Percentiles rank a stretch among this genome's conserved stretches.
Evolutionary conservation across 2,797 vertebrate genomes (phyloP).

Genomic region (Scarus forsteni): DNA sequence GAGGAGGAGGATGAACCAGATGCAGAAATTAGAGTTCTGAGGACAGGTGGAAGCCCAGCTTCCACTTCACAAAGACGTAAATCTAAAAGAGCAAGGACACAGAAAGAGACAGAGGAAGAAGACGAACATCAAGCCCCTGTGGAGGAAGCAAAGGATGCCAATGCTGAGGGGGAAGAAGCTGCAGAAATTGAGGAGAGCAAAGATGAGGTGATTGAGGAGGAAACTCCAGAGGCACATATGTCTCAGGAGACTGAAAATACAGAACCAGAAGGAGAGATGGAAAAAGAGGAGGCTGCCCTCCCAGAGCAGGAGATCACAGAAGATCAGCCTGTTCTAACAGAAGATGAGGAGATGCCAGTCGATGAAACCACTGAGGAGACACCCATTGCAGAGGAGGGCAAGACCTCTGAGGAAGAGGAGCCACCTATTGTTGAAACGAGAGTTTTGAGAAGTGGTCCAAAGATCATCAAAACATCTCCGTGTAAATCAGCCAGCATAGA

Average conservation of each 20-base stretch:
- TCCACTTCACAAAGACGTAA: background rate
- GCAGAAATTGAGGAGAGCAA: background rate
- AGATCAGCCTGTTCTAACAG: background rate
- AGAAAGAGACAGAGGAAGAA: conserved; percentile 10
- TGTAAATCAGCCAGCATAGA: conserved; percentile 73
- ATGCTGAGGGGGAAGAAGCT: background rate
- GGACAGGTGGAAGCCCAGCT: conserved; percentile 30
- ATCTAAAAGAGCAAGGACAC: conserved; percentile 20
- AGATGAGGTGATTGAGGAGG: background rate
- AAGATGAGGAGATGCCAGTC: background rate
- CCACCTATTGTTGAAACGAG: conserved; percentile 68
- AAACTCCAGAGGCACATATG: background rate
- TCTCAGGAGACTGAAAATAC: background rate
- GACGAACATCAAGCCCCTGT: background rate
- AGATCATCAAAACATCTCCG: conserved; percentile 81
- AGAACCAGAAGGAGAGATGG: conserved; percentile 3
- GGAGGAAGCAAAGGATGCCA: conserved; percentile 3
- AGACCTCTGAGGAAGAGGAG: conserved; percentile 29
- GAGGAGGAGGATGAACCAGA: conserved; percentile 20
- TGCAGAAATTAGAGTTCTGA: conserved; percentile 14
- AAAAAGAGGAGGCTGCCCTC: background rate
- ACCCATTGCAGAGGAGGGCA: background rate
- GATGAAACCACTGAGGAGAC: background rate
- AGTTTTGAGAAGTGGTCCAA: conserved; percentile 83
- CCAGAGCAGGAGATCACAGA: background rate